Conservation (phyloP, 30 jellyfish, hydroid and myxozoan genomes). For the Euphysa ruthae region DNA sequence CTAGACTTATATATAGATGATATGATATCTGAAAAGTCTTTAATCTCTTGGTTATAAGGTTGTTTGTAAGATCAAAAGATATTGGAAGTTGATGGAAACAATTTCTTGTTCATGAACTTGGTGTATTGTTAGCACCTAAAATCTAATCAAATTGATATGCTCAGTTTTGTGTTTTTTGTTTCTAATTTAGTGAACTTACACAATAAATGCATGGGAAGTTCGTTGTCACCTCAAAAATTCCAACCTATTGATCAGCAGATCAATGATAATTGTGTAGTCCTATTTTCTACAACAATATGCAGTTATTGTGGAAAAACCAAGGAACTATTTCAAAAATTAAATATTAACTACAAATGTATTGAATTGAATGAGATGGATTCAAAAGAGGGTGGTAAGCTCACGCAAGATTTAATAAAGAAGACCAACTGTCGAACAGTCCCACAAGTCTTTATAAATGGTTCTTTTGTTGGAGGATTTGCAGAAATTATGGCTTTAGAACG, state of each 20-base stretch:
- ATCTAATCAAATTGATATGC: too few relatives aligned
- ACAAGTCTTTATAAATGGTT: slow-evolving; percentile 72
- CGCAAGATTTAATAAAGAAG: slow-evolving; percentile 33
- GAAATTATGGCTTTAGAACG: slow-evolving; percentile 52
- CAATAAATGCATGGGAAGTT: too few relatives aligned
- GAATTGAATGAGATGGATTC: slow-evolving; percentile 47
- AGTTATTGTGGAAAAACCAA: slow-evolving; percentile 68
- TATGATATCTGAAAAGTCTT: too few relatives aligned
- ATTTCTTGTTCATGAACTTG: too few relatives aligned
- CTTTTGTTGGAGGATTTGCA: slow-evolving; percentile 72
- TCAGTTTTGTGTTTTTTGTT: too few relatives aligned
- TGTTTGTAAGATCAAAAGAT: too few relatives aligned
- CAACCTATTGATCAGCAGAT: slow-evolving; percentile 33
- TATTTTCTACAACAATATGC: slow-evolving; percentile 72
- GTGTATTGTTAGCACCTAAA: too few relatives aligned
- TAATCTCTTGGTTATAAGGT: too few relatives aligned
- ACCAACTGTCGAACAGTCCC: slow-evolving; percentile 81
- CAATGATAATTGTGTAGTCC: slow-evolving; percentile 53
- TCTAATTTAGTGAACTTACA: too few relatives aligned
- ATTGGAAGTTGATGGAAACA: too few relatives aligned
- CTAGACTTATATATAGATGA: too few relatives aligned
- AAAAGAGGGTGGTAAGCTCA: slow-evolving; percentile 19
- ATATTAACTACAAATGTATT: slow-evolving; percentile 22
- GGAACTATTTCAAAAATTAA: slow-evolving; percentile 27
- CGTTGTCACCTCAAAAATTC: slow-evolving; percentile 7